Percentiles rank a stretch among this genome's conserved stretches.
These are phyloP conservation scores for Cryptophagus acutangulus DNA, from an alignment of 2,888 invertebrate genomes.

Conservation along the genomic window DNA sequence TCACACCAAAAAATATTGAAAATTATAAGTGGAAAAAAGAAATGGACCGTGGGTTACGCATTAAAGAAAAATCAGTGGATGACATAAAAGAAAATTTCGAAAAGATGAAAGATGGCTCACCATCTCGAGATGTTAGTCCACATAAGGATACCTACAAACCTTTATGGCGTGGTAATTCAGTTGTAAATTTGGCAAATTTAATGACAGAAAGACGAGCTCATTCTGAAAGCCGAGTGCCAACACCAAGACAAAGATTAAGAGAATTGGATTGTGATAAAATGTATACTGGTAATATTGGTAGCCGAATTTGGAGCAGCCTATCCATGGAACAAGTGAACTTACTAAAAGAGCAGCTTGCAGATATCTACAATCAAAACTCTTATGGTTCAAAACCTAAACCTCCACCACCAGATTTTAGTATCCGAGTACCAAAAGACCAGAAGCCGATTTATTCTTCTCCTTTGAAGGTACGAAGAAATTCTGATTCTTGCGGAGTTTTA, in stretches of 20 bases:
- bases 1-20: conserved; percentile 69
- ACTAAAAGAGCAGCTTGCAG: conserved; percentile 72
- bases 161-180: conserved; percentile 78
- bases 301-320: conserved; percentile 75
- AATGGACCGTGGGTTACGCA: conserved; percentile 69
- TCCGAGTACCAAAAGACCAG: conserved; percentile 53
- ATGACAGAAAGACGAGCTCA: conserved; percentile 60
- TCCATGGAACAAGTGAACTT: conserved; percentile 79
- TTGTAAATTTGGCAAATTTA: conserved; percentile 70
- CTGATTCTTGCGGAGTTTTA: conserved; percentile 40
- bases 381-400: conserved; percentile 36
- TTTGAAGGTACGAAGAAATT: conserved; percentile 49
- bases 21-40: conserved; percentile 73
- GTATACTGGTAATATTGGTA: conserved; percentile 61
- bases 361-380: conserved; percentile 64
- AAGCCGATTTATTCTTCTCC: conserved; percentile 22
- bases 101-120: conserved; percentile 53
- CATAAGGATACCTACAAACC: conserved; percentile 70
- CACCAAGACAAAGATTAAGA: conserved; percentile 30
- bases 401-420: conserved; percentile 55
- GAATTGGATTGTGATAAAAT: conserved; percentile 37
- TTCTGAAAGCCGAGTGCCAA: conserved; percentile 43
- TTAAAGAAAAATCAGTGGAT: conserved; percentile 83
- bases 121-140: conserved; percentile 45
- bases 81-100: conserved; percentile 76